phyloP scores from a whole-genome alignment of 2,888 invertebrate species.

The Steinernema scapterisci region DNA sequence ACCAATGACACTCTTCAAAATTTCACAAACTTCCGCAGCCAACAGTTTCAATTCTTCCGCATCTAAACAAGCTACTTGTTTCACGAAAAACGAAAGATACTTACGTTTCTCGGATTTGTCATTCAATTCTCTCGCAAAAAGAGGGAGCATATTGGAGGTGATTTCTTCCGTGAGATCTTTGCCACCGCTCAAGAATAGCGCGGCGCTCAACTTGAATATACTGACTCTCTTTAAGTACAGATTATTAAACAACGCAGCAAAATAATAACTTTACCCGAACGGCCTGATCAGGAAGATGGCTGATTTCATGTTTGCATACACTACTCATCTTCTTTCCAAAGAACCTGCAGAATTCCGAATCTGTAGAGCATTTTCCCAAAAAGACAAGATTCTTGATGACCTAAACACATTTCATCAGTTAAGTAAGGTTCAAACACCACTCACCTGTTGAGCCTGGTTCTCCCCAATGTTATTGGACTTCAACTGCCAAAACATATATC shows the following conservation, averaged over 20 bases:
- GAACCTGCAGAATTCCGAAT: slow-evolving; percentile 40
- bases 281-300: neutral
- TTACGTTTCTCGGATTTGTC: slow-evolving; percentile 47
- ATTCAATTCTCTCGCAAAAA: slow-evolving; percentile 56
- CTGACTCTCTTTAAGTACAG: slow-evolving; percentile 51
- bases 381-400: slow-evolving; percentile 50
- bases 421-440: neutral
- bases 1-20: slow-evolving; percentile 53
- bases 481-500: slow-evolving; percentile 46
- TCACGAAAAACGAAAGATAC: slow-evolving; percentile 13
- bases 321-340: slow-evolving; percentile 42
- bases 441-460: slow-evolving; percentile 48
- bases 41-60: slow-evolving; percentile 53
- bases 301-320: slow-evolving; percentile 52
- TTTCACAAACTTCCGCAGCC: slow-evolving; percentile 55
- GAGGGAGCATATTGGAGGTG: slow-evolving; percentile 47
- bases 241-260: slow-evolving; percentile 20
- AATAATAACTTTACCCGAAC: slow-evolving; percentile 35
- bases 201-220: slow-evolving; percentile 58
- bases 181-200: slow-evolving; percentile 43
- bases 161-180: slow-evolving; percentile 34
- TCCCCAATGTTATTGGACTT: slow-evolving; percentile 41
- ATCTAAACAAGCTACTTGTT: slow-evolving; percentile 40
- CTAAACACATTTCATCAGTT: slow-evolving; percentile 30
- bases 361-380: slow-evolving; percentile 34